Evolutionary conservation across 2,113 vertebrate species (phyloP), one percentile per base, ranked within the genome.

Genomic region (Aegithalos caudatus): DNA sequence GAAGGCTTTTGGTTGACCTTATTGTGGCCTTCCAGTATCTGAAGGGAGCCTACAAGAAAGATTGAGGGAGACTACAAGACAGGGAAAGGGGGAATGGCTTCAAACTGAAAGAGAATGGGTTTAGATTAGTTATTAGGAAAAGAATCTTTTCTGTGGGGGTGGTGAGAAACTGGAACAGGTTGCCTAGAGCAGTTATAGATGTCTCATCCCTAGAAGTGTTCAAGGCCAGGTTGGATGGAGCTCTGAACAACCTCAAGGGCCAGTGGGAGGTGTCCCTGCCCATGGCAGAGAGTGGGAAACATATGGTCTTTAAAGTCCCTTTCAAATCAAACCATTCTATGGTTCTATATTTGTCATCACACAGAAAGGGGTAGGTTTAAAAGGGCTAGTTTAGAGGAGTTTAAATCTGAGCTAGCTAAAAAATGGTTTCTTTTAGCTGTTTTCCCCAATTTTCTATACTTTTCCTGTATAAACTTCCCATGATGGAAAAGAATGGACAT

Each of bases 1-100:
- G 45, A 21, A 38, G 16, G 28, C 12, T 47, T 66, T 53, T 0
- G 0, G 4, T 16, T 76, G 13, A 53, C 11, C 24, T 67, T 60
- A 14, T 35, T 74, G 38, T 67, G 53, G 17, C 53, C 70, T 67
- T 61, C 29, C 40, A 31, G 16, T 35, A 54, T 17, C 69, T 74
- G 61, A 61, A 54, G 29, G 25, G 29, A 69, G 29, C 20, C 61
- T 38, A 22, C 20, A 61, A 35, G n/a, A 67, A 47, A 67, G 29
- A 31, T 22, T 38, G 16, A 69, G 20, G 45, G n/a, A 53, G 11
- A 31, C n/a, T 54, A 19, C 17, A 35, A 40, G 29, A 35, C 40
- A 40, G 16, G 11, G 13, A 11, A 53, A 53, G 9, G 29, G 24
- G 11, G 6, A 47, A 67, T 47, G 24, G 53, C 38, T 53, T 29